Evolutionary conservation across 2,888 invertebrate genomes (phyloP), one percentile per base, ranked within the genome.

Genomic region (Caenorhabditis zanzibari): DNA sequence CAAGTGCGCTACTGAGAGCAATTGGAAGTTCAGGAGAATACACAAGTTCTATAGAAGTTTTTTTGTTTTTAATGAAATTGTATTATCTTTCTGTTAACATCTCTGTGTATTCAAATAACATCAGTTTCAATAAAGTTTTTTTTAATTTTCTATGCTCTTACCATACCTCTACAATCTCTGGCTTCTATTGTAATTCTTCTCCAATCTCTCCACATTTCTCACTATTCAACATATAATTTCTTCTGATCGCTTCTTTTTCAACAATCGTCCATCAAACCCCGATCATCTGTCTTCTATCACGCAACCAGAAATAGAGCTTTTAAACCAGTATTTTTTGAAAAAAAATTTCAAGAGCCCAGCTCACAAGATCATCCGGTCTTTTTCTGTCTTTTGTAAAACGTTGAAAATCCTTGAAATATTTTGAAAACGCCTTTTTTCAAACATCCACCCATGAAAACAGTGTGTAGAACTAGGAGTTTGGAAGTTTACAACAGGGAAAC

Each of bases 231-330:
- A 54, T 54, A 54, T 68, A 54, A 68, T 68, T 68, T 54, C 0
- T 12, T 9, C 35, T 66, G 52, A 7, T 68, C 52, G 32, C 19
- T 68, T 35, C 6, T 4, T 38, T 6, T 49, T 52, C 54, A 41
- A 64, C 38, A 38, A 12, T 47, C 10, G 1, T 47, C 19, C 19
- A 19, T 38, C 35, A 38, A 54, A 54, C 54, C 4, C 4, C 32
- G 52, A 3, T 24, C 68, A 68, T 68, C 3, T 35, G 38, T 54
- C 54, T 68, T 7, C 10, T 49, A 68, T 68, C 68, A 68, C 68
- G 68, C 68, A 68, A 54, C 38, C 7, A 5, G 24, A 63, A 63
- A 63, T 14, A 66, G 28, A 16, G 24, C 1, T 41, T 49, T 68
- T 68, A 38, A 35, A 32, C 47, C 32, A 66, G n/a, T 26, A n/a